Conservation (phyloP, 1,140 invertebrate genomes). For the Drosophila orena region DNA sequence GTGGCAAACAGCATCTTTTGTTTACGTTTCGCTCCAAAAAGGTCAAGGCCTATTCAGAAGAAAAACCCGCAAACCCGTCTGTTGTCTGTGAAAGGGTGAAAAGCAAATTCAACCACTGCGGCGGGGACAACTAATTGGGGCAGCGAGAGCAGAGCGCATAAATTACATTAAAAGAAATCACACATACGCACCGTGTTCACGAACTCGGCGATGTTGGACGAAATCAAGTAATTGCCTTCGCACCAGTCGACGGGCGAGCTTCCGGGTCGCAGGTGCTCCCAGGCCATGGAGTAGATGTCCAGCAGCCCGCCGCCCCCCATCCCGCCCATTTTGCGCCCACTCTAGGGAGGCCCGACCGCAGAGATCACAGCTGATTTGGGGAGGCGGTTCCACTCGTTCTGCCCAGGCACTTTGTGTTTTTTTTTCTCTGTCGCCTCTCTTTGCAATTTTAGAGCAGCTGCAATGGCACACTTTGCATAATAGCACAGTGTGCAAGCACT, state of each 20-base stretch:
- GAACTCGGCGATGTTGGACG: slow-evolving; percentile 92
- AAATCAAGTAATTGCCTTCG: slow-evolving; percentile 92
- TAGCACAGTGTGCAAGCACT: slow-evolving; percentile 28
- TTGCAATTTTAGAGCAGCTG: slow-evolving; percentile 17
- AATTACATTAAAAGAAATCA: slow-evolving; percentile 32
- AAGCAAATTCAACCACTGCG: background rate
- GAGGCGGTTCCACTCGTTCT: background rate
- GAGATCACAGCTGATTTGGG: slow-evolving; percentile 17
- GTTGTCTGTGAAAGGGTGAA: slow-evolving; percentile 22
- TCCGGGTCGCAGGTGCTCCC: slow-evolving; percentile 89
- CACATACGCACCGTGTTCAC: slow-evolving; percentile 90
- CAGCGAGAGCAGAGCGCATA: slow-evolving; percentile 19
- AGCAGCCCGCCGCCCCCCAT: slow-evolving; percentile 44
- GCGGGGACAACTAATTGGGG: slow-evolving; percentile 15
- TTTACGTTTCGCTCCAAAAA: slow-evolving; percentile 41
- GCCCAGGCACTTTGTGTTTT: slow-evolving; percentile 37
- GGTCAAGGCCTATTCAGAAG: slow-evolving; percentile 56
- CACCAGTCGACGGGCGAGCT: slow-evolving; percentile 94
- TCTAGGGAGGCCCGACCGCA: slow-evolving; percentile 12
- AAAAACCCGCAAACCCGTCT: slow-evolving; percentile 45
- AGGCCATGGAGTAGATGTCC: slow-evolving; percentile 86
- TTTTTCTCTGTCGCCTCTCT: background rate
- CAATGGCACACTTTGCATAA: slow-evolving; percentile 46
- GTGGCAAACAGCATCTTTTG: slow-evolving; percentile 27
- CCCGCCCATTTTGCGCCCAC: slow-evolving; percentile 7